Conservation (phyloP, 2,113 vertebrate species). For the Eupsittula cactorum region DNA sequence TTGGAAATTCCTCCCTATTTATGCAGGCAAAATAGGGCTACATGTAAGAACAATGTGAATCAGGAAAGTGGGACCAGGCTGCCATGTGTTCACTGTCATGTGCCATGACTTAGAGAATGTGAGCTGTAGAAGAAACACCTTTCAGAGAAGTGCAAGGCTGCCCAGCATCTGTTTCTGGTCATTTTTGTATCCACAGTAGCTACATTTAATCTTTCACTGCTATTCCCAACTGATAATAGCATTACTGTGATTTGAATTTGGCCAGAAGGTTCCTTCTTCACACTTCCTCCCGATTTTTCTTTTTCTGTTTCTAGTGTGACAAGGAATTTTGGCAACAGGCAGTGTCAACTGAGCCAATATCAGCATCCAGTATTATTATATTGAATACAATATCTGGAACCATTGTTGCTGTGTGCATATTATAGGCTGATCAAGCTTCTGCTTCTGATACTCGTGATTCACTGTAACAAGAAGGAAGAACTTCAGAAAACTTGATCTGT, state of each 20-base stretch:
- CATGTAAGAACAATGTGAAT: constrained; percentile 46
- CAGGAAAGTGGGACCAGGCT: neutral
- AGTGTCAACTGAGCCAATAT: neutral
- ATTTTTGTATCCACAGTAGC: neutral
- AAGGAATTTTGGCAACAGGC: neutral
- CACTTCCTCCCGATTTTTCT: neutral
- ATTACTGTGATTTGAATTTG: neutral
- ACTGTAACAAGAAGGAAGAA: neutral
- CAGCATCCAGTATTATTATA: constrained; percentile 11
- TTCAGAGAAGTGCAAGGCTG: neutral
- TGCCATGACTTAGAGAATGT: neutral
- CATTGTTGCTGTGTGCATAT: neutral
- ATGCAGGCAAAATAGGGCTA: constrained; percentile 45
- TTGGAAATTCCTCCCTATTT: constrained; percentile 54
- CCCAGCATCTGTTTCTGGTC: neutral
- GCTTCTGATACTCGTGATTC: neutral
- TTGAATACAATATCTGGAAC: neutral
- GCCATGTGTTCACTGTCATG: neutral
- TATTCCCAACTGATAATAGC: neutral
- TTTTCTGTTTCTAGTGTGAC: neutral
- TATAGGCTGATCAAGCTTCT: neutral
- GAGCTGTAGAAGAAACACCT: neutral
- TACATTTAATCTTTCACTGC: neutral
- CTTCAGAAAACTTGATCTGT: neutral
- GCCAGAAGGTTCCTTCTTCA: constrained; percentile 11